phyloP scores from a whole-genome alignment of 2,888 invertebrate species.

The Phasia obesa region DNA sequence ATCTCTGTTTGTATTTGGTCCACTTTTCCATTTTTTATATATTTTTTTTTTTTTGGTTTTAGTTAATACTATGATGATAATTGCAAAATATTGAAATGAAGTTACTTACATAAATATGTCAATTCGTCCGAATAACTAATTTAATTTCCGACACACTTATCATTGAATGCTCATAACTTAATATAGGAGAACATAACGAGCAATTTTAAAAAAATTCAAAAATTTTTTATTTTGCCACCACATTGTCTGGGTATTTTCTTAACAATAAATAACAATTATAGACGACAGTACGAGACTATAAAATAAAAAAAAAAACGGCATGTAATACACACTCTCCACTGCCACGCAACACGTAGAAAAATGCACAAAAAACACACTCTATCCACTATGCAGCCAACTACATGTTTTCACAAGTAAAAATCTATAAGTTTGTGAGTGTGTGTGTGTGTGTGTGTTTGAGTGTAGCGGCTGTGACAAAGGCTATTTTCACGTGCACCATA shows the following conservation, averaged over 20 bases:
- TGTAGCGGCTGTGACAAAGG: constrained; percentile 44
- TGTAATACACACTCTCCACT: neutral
- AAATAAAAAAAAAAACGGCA: constrained; percentile 41
- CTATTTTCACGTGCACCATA: constrained; percentile 59
- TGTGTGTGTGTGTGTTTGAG: constrained; percentile 3
- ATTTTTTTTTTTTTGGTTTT: too few species aligned
- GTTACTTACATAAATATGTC: too few species aligned
- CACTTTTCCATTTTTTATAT: too few species aligned
- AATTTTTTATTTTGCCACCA: constrained; percentile 13
- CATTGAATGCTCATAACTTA: neutral
- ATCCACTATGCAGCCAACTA: constrained; percentile 6
- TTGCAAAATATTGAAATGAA: too few species aligned
- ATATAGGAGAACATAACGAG: neutral
- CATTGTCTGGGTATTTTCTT: constrained; percentile 25
- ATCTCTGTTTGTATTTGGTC: too few species aligned
- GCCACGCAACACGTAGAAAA: constrained; percentile 12
- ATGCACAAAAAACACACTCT: neutral
- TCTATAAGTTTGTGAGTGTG: neutral
- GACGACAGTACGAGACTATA: constrained; percentile 57
- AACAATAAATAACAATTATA: constrained; percentile 67
- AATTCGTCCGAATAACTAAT: neutral
- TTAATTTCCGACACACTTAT: constrained; percentile 13
- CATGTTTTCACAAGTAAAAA: neutral
- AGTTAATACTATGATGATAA: too few species aligned
- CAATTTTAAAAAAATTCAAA: constrained; percentile 38